These are phyloP conservation scores for Ormia ochracea DNA, from an alignment of 2,888 invertebrate genomes.

Conservation along the genomic window DNA sequence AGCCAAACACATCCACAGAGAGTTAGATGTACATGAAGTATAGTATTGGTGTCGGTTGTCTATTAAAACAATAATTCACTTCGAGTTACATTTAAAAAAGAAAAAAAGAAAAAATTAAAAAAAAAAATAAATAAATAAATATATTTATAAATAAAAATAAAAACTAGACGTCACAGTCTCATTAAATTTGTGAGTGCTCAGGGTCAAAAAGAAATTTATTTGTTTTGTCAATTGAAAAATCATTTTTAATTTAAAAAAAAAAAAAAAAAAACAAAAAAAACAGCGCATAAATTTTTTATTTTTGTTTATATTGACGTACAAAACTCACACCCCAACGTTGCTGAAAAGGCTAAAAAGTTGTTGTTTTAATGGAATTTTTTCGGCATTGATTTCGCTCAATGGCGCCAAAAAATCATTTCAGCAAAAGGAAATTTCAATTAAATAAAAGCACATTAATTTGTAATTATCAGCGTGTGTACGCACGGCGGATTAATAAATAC, in stretches of 20 bases:
- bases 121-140: too few species aligned
- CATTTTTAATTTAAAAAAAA: constrained; percentile 37
- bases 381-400: neutral
- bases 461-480: too few species aligned
- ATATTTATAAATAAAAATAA: neutral
- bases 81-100: neutral
- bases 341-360: neutral
- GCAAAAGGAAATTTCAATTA: constrained; percentile 27
- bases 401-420: constrained; percentile 9
- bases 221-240: constrained; percentile 54
- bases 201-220: constrained; percentile 47
- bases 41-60: neutral
- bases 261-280: too few species aligned
- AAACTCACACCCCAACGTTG: neutral
- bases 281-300: constrained; percentile 8
- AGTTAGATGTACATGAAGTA: too few species aligned
- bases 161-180: constrained; percentile 43
- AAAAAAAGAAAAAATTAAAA: neutral
- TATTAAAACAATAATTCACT: constrained; percentile 36
- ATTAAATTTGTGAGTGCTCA: constrained; percentile 36
- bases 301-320: constrained; percentile 17
- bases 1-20: too few species aligned
- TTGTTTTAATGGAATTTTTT: constrained; percentile 27
- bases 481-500: too few species aligned
- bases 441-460: neutral